phyloP scores from a whole-genome alignment of 2,888 invertebrate genomes.

The Meandrusa payeni region DNA sequence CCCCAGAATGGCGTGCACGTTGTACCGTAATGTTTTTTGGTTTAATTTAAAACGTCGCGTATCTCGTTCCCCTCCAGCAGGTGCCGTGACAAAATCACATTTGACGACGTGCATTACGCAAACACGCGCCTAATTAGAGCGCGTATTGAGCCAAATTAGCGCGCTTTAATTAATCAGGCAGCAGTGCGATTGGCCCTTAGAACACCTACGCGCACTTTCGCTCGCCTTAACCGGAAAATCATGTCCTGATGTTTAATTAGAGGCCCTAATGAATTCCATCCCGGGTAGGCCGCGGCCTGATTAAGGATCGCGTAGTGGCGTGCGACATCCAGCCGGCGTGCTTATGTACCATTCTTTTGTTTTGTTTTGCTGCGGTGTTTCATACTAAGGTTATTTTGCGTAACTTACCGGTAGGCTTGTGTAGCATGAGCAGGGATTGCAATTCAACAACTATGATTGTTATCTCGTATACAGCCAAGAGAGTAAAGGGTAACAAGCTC shows the following conservation, averaged over 20 bases:
- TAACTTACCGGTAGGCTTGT: too few species aligned
- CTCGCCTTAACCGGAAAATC: conserved; percentile 58
- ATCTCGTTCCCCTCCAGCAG: conserved; percentile 22
- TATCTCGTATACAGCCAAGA: too few species aligned
- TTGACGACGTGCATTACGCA: conserved; percentile 24
- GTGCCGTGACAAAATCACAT: conserved; percentile 28
- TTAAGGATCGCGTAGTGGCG: conserved; percentile 43
- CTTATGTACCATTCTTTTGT: background rate
- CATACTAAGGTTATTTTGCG: too few species aligned
- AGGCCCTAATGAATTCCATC: conserved; percentile 65
- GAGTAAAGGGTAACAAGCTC: too few species aligned
- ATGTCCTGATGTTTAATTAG: conserved; percentile 68
- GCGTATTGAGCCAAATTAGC: conserved; percentile 39
- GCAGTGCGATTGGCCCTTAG: conserved; percentile 33
- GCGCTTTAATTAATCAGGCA: conserved; percentile 53
- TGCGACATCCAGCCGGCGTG: conserved; percentile 32
- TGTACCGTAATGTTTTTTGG: too few species aligned
- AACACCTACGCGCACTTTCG: conserved; percentile 58
- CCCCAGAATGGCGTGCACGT: too few species aligned
- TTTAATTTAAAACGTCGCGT: background rate
- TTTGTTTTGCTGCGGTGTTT: background rate
- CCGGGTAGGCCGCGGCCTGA: conserved; percentile 51
- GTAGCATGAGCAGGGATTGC: too few species aligned
- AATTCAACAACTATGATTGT: too few species aligned
- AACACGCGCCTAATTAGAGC: conserved; percentile 44